Conservation (phyloP, 1,140 invertebrate species). For the Limonius californicus region DNA sequence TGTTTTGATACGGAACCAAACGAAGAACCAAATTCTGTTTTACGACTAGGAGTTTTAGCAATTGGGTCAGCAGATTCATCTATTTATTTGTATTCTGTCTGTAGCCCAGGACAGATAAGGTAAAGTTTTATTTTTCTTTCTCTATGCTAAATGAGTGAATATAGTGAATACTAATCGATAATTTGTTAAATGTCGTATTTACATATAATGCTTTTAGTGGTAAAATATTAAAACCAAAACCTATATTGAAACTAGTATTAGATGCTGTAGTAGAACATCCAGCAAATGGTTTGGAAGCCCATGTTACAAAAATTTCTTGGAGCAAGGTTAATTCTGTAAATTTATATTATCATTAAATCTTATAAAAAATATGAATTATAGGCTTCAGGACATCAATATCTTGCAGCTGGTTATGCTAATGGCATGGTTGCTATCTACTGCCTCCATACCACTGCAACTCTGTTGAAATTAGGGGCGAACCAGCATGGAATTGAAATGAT, state of each 20-base stretch:
- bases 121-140: slow-evolving; percentile 8
- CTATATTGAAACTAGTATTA: slow-evolving; percentile 38
- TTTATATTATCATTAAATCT: too few relatives aligned
- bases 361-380: slow-evolving; percentile 17
- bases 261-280: slow-evolving; percentile 14
- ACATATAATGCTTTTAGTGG: too few relatives aligned
- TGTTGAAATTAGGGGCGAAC: slow-evolving; percentile 24
- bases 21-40: slow-evolving; percentile 25
- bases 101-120: slow-evolving; percentile 46
- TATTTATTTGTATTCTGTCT: slow-evolving; percentile 60
- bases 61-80: slow-evolving; percentile 61
- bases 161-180: too few relatives aligned
- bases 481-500: slow-evolving; percentile 17
- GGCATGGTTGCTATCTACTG: slow-evolving; percentile 39
- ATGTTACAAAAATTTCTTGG: slow-evolving; percentile 43
- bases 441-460: slow-evolving; percentile 21
- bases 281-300: slow-evolving; percentile 26
- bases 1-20: slow-evolving; percentile 47
- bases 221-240: slow-evolving; percentile 35
- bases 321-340: slow-evolving; percentile 39
- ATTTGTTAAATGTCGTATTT: too few relatives aligned
- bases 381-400: slow-evolving; percentile 34
- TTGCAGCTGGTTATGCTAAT: slow-evolving; percentile 41
- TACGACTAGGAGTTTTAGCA: slow-evolving; percentile 65
- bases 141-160: too few relatives aligned